Evolutionary conservation across 1,140 invertebrate genomes (phyloP).

Genomic region (Rhagoletis pomonella): DNA sequence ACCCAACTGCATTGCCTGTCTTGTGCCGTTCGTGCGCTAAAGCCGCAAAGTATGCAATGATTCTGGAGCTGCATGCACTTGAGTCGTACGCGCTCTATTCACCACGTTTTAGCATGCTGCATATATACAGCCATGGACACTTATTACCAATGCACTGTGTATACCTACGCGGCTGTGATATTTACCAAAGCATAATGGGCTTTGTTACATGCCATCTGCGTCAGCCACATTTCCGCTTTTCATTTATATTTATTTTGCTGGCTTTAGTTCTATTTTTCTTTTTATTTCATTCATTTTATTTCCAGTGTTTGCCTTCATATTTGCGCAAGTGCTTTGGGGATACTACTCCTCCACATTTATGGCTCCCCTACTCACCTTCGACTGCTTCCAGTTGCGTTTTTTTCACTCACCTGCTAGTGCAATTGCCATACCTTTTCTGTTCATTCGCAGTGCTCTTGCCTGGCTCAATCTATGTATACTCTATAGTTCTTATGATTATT

Average conservation of each 20-base stretch:
- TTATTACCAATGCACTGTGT: background rate
- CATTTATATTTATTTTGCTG: conserved; percentile 39
- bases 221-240: conserved; percentile 42
- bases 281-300: conserved; percentile 44
- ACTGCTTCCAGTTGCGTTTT: no score
- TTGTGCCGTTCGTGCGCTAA: no score
- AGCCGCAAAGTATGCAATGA: background rate
- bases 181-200: conserved; percentile 29
- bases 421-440: no score
- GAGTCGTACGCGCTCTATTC: background rate
- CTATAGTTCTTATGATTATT: background rate
- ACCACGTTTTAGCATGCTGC: background rate
- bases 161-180: no score
- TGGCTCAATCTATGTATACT: conserved; percentile 1
- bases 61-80: background rate
- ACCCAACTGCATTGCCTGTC: no score
- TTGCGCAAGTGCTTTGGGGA: background rate
- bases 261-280: no score
- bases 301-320: background rate
- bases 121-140: background rate
- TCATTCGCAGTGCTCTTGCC: background rate
- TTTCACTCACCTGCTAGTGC: no score
- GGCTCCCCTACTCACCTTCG: background rate
- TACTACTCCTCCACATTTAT: background rate
- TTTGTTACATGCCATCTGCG: conserved; percentile 14